phyloP scores from a whole-genome alignment of 2,113 vertebrate genomes.

The Heterocephalus glaber region DNA sequence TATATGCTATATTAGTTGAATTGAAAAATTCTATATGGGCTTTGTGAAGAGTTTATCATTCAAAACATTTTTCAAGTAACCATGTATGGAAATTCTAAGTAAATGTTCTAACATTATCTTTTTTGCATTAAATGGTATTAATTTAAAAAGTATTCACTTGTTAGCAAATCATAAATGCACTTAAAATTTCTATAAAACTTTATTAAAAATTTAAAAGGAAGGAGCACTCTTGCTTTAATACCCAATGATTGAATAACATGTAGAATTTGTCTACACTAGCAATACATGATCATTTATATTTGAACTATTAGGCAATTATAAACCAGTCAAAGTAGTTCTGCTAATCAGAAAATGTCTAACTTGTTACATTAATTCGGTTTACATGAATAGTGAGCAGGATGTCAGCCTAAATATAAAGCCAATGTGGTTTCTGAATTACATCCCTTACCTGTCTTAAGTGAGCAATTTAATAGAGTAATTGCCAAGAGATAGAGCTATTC shows the following conservation, averaged over 20 bases:
- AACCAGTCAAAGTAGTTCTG: not conserved
- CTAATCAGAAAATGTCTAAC: not conserved
- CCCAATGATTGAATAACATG: not conserved
- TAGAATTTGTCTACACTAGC: not conserved
- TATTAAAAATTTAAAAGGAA: not conserved
- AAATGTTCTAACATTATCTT: not conserved
- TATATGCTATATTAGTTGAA: not conserved
- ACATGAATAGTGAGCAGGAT: constrained; percentile 13
- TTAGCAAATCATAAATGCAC: not conserved
- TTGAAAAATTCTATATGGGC: not conserved
- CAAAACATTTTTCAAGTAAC: not conserved
- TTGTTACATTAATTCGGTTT: constrained; percentile 12
- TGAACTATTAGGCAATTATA: not conserved
- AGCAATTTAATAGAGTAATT: constrained; percentile 42
- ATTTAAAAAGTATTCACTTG: not conserved
- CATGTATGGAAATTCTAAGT: not conserved
- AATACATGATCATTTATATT: not conserved
- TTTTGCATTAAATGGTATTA: not conserved
- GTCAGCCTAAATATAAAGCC: not conserved
- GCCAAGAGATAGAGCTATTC: constrained; percentile 4
- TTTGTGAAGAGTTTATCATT: not conserved
- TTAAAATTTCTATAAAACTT: not conserved
- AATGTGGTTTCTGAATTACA: not conserved
- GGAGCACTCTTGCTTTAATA: not conserved
- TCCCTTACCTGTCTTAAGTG: not conserved